Evolutionary conservation across 2,888 invertebrate genomes (phyloP).

Genomic region (Lamproptera curius): DNA sequence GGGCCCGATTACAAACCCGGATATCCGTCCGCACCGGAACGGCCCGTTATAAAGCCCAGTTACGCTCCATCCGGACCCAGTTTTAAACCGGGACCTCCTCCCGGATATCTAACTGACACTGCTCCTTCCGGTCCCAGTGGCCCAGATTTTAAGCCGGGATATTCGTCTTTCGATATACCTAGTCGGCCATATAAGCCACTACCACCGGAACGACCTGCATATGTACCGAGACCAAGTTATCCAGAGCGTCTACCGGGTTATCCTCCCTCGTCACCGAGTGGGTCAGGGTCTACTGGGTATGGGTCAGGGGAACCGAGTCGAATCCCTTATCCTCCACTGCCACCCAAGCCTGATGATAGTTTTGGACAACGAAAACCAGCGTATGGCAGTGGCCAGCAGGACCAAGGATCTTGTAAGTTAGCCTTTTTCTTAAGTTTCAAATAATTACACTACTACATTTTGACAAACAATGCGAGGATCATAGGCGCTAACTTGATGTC

Average conservation of each 20-base stretch:
- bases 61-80: conserved; percentile 14
- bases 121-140: conserved; percentile 28
- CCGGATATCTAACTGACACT: conserved; percentile 16
- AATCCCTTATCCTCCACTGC: conserved; percentile 8
- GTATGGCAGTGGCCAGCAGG: conserved; percentile 38
- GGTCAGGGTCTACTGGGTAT: conserved; percentile 22
- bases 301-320: conserved; percentile 6
- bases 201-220: conserved; percentile 10
- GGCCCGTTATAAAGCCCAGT: conserved; percentile 22
- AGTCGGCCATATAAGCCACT: conserved; percentile 16
- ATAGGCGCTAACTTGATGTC: too few relatives aligned
- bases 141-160: conserved; percentile 34
- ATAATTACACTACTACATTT: not conserved
- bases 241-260: conserved; percentile 23
- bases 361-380: conserved; percentile 20
- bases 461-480: not conserved
- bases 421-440: not conserved
- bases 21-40: conserved; percentile 28
- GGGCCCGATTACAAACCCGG: conserved; percentile 36
- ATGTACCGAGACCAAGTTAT: conserved; percentile 22
- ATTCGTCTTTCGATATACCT: conserved; percentile 25
- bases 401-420: conserved; percentile 46
- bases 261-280: conserved; percentile 6
- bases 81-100: conserved; percentile 12
- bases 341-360: conserved; percentile 22